These are phyloP conservation scores for Tonatia bakeri DNA, from an alignment of 2,113 vertebrate genomes.

Conservation along the genomic window DNA sequence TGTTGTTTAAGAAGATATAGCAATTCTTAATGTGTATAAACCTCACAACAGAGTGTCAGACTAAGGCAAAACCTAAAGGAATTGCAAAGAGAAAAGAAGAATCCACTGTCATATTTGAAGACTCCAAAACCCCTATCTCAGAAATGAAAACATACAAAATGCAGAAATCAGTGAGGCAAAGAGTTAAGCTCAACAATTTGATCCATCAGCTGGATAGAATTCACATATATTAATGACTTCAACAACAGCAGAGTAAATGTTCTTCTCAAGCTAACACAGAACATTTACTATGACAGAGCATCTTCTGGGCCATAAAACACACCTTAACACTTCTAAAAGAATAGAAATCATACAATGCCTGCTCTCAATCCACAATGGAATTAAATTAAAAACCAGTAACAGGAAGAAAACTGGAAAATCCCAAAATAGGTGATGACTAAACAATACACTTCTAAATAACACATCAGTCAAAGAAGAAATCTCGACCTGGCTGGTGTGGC, in stretches of 20 bases:
- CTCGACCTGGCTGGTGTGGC: too few relatives aligned
- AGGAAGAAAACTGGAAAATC: background rate
- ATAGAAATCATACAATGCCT: background rate
- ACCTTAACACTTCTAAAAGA: background rate
- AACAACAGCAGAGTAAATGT: background rate
- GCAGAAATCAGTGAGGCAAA: background rate
- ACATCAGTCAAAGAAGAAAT: background rate
- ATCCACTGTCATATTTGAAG: background rate
- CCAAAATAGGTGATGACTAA: background rate
- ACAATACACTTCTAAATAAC: background rate
- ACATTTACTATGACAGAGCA: background rate
- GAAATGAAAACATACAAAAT: background rate
- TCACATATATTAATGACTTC: background rate
- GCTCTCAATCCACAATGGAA: background rate
- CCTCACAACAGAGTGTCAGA: background rate
- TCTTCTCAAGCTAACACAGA: background rate
- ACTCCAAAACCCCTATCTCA: background rate
- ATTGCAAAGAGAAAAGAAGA: background rate
- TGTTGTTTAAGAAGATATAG: background rate
- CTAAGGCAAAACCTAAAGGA: background rate
- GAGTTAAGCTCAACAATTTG: background rate
- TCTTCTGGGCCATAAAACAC: background rate
- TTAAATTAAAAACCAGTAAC: background rate
- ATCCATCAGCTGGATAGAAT: background rate
- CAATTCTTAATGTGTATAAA: background rate